phyloP scores from a whole-genome alignment of 2,113 vertebrate genomes.

The Fulmarus glacialis region DNA sequence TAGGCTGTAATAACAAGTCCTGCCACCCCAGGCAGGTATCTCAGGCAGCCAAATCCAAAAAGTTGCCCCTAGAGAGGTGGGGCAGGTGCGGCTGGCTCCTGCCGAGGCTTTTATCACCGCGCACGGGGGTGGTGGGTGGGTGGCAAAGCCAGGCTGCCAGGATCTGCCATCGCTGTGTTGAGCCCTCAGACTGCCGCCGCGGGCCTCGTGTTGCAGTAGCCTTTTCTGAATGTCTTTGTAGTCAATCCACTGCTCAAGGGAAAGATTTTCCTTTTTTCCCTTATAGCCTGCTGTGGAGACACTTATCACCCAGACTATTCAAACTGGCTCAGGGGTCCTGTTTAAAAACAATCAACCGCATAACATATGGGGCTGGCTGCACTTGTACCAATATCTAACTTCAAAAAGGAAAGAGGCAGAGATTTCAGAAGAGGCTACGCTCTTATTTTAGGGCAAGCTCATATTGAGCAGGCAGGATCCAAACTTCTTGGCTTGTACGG shows the following conservation, averaged over 20 bases:
- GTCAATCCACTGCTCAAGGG: not conserved
- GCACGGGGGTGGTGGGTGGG: rapidly evolving
- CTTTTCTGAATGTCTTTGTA: not conserved
- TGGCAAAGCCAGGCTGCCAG: not conserved
- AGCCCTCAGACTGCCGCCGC: not conserved
- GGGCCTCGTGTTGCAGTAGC: not conserved
- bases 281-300: not conserved
- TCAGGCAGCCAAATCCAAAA: not conserved
- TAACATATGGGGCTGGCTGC: not conserved
- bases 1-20: not conserved
- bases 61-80: not conserved
- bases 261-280: conserved; percentile 15
- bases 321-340: conserved; percentile 10
- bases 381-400: not conserved
- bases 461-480: not conserved
- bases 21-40: not conserved
- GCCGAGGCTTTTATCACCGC: rapidly evolving
- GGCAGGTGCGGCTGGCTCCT: rapidly evolving
- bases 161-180: rapidly evolving
- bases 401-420: not conserved
- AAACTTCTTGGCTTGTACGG: not conserved
- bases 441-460: not conserved
- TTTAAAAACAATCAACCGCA: not conserved
- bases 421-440: not conserved
- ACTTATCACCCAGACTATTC: conserved; percentile 5